These are phyloP conservation scores for Trichogramma dendrolimi DNA, from an alignment of 2,888 invertebrate species.

Conservation along the genomic window DNA sequence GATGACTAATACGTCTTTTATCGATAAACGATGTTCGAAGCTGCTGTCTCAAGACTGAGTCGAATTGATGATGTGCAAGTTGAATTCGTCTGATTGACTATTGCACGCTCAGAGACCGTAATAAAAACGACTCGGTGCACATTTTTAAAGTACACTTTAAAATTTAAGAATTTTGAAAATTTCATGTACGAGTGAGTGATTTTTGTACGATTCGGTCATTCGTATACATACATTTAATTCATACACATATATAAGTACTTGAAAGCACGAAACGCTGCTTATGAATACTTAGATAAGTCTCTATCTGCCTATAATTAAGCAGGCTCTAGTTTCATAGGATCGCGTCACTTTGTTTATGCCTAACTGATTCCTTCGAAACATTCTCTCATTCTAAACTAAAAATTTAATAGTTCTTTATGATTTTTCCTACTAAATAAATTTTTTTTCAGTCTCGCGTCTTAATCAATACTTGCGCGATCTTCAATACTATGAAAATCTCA, in stretches of 20 bases:
- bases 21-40: not conserved
- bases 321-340: conserved; percentile 27
- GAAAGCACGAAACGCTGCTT: conserved; percentile 24
- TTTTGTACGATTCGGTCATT: no score
- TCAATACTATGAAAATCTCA: conserved; percentile 17
- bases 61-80: not conserved
- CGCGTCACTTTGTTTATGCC: conserved; percentile 17
- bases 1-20: not conserved
- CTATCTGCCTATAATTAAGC: conserved; percentile 13
- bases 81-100: no score
- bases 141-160: no score
- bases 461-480: conserved; percentile 25
- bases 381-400: conserved; percentile 19
- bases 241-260: conserved; percentile 17
- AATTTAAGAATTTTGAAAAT: no score
- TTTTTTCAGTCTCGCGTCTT: conserved; percentile 21
- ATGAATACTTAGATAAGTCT: conserved; percentile 9
- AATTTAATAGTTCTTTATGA: conserved; percentile 2
- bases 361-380: conserved; percentile 25
- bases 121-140: no score
- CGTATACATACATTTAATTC: no score
- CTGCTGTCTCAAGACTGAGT: conserved; percentile 1
- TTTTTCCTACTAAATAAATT: conserved; percentile 1
- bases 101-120: no score
- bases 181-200: no score